Evolutionary conservation across 2,888 invertebrate species (phyloP), one percentile per base, ranked within the genome.

Genomic region (Noctua pronuba): DNA sequence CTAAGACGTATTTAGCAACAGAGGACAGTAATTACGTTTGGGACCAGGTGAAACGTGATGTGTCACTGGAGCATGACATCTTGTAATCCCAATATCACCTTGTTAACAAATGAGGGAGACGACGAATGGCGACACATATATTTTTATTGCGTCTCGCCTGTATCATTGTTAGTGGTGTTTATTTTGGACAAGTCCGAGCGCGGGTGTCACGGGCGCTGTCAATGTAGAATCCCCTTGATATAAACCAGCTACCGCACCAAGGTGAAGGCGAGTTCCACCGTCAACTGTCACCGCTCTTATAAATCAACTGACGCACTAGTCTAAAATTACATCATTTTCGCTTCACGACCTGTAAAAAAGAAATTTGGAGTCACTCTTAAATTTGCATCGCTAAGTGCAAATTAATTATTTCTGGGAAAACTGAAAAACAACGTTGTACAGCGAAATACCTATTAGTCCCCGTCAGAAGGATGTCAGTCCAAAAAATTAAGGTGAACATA

Each of bases 201-300:
- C 87, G 88, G 92, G 92, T 95, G 96, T 96, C 96, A 95, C 92
- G 95, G 95, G 92, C 94, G 93, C 90, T 92, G 95, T 94, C 95
- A 92, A 92, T 94, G 93, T 91, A 91, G 91, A 90, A 92, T 90
- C 88, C 86, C 87, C 88, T 89, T 94, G 96, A 95, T 93, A 94
- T 92, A 92, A 95, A 92, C 91, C 96, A 96, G 94, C 91, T 89
- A 90, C 80, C 90, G 88, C 84, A 91, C 89, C 95, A 96, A 96
- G 96, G 96, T 96, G 95, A 96, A 96, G 96, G 96, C 95, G 92
- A 94, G 86, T 88, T 89, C 89, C 90, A 90, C 87, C 91, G 92
- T 92, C 94, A 94, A 91, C 91, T 93, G 94, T 94, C 94, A 92
- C 92, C 91, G 86, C 91, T 91, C 92, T 86, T 94, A 94, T 93